Evolutionary conservation across 2,113 vertebrate genomes (phyloP).

Genomic region (Bos javanicus): DNA sequence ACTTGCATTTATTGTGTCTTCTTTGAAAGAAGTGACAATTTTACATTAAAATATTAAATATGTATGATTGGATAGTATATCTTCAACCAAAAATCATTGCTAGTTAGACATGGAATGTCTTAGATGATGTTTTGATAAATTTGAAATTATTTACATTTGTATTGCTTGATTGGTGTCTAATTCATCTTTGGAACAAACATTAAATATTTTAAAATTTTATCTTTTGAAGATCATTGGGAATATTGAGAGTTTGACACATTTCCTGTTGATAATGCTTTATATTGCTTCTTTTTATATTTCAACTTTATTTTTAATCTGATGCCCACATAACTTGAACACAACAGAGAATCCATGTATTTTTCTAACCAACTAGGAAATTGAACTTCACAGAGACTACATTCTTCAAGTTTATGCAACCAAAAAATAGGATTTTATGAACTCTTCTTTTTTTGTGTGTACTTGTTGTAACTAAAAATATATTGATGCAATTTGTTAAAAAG

Average conservation of each 20-base stretch:
- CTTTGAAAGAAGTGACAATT: background rate
- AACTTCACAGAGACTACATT: background rate
- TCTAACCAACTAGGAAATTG: background rate
- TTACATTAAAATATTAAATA: background rate
- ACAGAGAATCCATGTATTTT: background rate
- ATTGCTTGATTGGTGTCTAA: background rate
- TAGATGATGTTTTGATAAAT: background rate
- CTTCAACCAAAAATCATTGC: background rate
- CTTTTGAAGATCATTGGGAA: background rate
- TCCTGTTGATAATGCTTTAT: background rate
- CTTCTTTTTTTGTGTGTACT: background rate
- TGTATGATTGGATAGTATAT: background rate
- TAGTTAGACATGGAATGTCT: background rate
- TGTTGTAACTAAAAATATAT: background rate
- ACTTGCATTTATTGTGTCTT: background rate
- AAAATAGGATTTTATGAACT: background rate
- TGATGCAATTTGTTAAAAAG: background rate
- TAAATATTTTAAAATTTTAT: background rate
- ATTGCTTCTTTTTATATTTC: background rate
- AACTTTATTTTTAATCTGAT: background rate
- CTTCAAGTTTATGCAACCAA: background rate
- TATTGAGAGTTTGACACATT: background rate
- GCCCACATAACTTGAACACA: background rate
- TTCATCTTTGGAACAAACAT: background rate
- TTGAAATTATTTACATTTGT: background rate